Conservation (phyloP, 2,113 vertebrate species). For the Pachyramphus minor region DNA sequence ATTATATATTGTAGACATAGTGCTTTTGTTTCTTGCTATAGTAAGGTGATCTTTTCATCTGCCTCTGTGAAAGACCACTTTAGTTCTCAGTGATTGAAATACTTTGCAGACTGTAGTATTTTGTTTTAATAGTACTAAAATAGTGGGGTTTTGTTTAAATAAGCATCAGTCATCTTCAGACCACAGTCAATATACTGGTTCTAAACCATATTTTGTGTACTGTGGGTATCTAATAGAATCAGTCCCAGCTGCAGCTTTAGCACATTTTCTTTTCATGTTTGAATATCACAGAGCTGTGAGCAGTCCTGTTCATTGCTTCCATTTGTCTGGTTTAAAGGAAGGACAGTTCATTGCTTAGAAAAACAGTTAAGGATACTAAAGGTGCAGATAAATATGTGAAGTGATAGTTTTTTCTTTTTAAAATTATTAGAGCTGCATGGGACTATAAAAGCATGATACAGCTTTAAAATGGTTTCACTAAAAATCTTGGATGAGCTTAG, state of each 20-base stretch:
- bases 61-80: background rate
- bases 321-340: background rate
- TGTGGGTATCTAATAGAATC: background rate
- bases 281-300: background rate
- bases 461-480: background rate
- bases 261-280: background rate
- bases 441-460: background rate
- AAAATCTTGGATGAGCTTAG: background rate
- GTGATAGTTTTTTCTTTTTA: background rate
- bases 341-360: background rate
- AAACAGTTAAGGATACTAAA: background rate
- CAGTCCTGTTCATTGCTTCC: background rate
- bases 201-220: background rate
- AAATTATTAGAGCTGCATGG: background rate
- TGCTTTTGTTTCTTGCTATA: background rate
- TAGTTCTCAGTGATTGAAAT: background rate
- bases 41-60: background rate
- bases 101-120: background rate
- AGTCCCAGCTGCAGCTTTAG: background rate
- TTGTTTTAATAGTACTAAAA: background rate
- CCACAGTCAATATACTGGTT: background rate
- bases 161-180: background rate
- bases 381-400: background rate
- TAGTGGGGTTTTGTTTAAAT: background rate
- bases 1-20: background rate